Percentiles rank a stretch among this genome's conserved stretches.
Evolutionary conservation across 1,140 invertebrate genomes (phyloP).

Genomic region (Drosophila kohkoa): DNA sequence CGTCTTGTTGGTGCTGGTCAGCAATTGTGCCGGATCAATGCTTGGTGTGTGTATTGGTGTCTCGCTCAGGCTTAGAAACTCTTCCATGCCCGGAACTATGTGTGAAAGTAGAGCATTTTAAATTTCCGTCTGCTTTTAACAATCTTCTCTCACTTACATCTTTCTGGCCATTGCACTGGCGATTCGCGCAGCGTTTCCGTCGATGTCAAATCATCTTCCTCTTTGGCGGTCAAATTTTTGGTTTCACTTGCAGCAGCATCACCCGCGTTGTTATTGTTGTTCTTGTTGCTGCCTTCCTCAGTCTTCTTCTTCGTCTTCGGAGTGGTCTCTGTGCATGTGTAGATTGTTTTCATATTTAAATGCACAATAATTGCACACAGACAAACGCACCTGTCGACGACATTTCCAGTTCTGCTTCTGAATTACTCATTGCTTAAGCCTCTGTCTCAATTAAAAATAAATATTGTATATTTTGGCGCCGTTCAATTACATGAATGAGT

Average conservation of each 20-base stretch:
- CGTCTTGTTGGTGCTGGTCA: constrained; percentile 89
- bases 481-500: constrained; percentile 22
- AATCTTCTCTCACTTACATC: constrained; percentile 88
- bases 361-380: not conserved
- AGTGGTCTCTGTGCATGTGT: constrained; percentile 28
- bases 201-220: constrained; percentile 87
- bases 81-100: constrained; percentile 91
- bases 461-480: not conserved
- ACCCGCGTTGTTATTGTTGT: not conserved
- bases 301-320: constrained; percentile 17
- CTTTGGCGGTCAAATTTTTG: constrained; percentile 26
- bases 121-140: no score
- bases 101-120: not conserved
- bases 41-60: constrained; percentile 85
- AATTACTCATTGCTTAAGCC: constrained; percentile 11
- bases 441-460: not conserved
- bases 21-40: constrained; percentile 86
- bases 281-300: constrained; percentile 2
- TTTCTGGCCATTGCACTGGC: constrained; percentile 97
- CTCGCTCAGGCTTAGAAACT: constrained; percentile 87
- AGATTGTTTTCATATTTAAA: not conserved
- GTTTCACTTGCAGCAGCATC: constrained; percentile 13
- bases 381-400: constrained; percentile 2
- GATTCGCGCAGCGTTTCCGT: constrained; percentile 95
- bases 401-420: not conserved